Base-by-base conservation (phyloP, 1,140 invertebrate species). In the Drosophila bipectinata region DNA sequence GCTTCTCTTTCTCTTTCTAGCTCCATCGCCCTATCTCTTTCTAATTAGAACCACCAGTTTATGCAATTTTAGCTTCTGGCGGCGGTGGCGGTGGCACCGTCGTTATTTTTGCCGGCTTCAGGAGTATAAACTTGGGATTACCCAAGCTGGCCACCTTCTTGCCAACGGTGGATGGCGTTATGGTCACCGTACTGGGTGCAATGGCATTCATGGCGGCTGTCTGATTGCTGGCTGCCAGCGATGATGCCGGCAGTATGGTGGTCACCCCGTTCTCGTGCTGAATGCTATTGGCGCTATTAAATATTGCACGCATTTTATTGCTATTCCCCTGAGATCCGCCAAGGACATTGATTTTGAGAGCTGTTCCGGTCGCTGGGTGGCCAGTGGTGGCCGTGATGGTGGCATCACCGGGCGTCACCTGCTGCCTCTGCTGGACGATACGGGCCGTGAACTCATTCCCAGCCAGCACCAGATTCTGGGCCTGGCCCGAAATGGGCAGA, bases 231-330 rank as follows among this genome's bases (percentile, higher is more conserved):
- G 90, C 90, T 15, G 90, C 90, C 60, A 90, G 28, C 24, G 90
- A 91, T 14, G 85, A 91, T 9, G 90, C 90, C 10, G 90, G 90
- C 66, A 91, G 54, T 26, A 91, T 91, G 24, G 90, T 91, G 10
- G 90, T 91, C 28, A 91, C 83, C 3, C 90, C 90, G 47, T 91
- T 91, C 69, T 91, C 90, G 57, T 91, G 90, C 52, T 91, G 90
- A 15, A 91, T 91, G 49, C 79, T 77, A 54, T 74, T 91, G 37
- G 74, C 78, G 56, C 71, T 90, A 48, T 90, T 80, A 12, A 88
- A 91, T 81, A 91, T 85, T 90, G 90, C 79, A 82, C 90, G 90
- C 75, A 88, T 68, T 75, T 89, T 88, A 77, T 80, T 76, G 72
- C 67, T 55, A 41, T 52, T 64, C 39, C 58, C 77, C 72, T 89